These are phyloP conservation scores for Pristionchus japonicus DNA, from an alignment of 2,888 invertebrate species.

Conservation along the genomic window DNA sequence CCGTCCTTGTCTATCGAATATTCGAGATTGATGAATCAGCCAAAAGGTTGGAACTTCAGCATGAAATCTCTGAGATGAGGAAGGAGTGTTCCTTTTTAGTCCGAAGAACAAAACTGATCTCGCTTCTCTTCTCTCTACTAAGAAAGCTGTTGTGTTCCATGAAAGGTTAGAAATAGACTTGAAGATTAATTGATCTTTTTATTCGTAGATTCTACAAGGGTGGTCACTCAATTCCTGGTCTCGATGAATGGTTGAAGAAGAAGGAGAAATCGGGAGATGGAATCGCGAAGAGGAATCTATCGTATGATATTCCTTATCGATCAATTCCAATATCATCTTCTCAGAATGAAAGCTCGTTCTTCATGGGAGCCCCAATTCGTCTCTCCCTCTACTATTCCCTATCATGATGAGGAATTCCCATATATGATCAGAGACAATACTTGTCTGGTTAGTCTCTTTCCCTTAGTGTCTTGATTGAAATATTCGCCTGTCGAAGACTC, in stretches of 20 bases:
- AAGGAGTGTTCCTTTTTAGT: neutral
- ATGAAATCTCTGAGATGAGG: too few relatives aligned
- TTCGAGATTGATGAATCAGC: conserved; percentile 33
- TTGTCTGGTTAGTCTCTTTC: conserved; percentile 22
- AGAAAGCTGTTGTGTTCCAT: conserved; percentile 44
- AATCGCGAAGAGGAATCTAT: conserved; percentile 24
- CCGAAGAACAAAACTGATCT: conserved; percentile 38
- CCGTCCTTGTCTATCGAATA: conserved; percentile 42
- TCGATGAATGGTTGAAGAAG: conserved; percentile 26
- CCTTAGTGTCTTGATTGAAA: neutral
- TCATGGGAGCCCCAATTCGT: conserved; percentile 46
- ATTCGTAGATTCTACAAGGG: conserved; percentile 43
- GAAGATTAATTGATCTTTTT: neutral
- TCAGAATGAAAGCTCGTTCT: conserved; percentile 30
- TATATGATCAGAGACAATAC: conserved; percentile 47
- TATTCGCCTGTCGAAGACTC: too few relatives aligned
- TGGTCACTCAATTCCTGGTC: conserved; percentile 12
- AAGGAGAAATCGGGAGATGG: conserved; percentile 16
- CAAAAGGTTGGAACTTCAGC: conserved; percentile 21
- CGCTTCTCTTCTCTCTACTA: neutral
- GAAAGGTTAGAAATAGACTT: conserved; percentile 10
- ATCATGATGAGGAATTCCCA: conserved; percentile 39
- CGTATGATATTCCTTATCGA: neutral
- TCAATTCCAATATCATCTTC: neutral
- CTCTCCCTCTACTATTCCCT: conserved; percentile 34